Conservation (phyloP, 2,888 invertebrate genomes). For the Caenorhabditis drosophilae region DNA sequence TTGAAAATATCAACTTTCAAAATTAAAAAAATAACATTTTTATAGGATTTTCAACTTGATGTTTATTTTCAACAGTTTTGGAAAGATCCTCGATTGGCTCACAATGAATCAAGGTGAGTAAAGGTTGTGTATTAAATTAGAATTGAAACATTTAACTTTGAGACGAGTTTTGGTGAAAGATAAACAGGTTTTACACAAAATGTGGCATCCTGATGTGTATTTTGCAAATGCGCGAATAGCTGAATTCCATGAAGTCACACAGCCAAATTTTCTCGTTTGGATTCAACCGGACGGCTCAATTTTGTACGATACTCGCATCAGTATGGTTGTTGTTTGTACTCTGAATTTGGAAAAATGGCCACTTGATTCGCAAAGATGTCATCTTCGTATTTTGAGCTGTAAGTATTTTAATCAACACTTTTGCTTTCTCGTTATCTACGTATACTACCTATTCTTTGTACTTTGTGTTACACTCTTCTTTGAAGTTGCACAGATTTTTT, state of each 20-base stretch:
- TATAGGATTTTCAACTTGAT: conserved; percentile 68
- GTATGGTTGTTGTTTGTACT: conserved; percentile 67
- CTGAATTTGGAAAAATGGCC: conserved; percentile 67
- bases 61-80: conserved; percentile 68
- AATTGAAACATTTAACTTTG: too few relatives aligned
- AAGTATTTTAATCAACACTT: too few relatives aligned
- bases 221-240: conserved; percentile 68
- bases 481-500: too few relatives aligned
- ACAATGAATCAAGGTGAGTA: conserved; percentile 62
- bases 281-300: conserved; percentile 68
- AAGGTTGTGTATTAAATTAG: too few relatives aligned
- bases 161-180: conserved; percentile 56
- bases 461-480: too few relatives aligned
- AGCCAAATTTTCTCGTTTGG: conserved; percentile 69
- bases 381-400: conserved; percentile 68
- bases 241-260: conserved; percentile 68
- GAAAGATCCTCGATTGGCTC: conserved; percentile 64
- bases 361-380: conserved; percentile 65
- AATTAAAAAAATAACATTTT: conserved; percentile 2
- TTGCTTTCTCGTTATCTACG: too few relatives aligned
- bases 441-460: too few relatives aligned
- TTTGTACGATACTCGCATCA: conserved; percentile 63
- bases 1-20: neutral
- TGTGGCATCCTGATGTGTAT: conserved; percentile 69
- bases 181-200: conserved; percentile 53